Conservation (phyloP, 2,797 vertebrate genomes). For the Poecile montanus region DNA sequence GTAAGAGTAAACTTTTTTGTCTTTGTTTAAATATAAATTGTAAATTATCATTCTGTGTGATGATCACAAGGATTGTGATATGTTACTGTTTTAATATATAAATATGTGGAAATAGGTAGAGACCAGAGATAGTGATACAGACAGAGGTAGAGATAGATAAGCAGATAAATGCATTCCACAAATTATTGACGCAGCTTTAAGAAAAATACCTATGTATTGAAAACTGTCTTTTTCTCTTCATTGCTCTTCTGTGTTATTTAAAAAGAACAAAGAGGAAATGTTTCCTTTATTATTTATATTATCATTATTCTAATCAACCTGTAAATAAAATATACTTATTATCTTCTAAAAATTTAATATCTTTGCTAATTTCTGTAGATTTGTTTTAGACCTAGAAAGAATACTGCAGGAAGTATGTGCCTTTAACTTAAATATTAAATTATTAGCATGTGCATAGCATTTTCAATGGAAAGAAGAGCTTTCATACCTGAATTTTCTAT, state of each 20-base stretch:
- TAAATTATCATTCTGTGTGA: neutral
- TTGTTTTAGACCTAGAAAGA: neutral
- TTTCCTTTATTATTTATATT: neutral
- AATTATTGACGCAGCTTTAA: neutral
- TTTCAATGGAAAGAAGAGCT: neutral
- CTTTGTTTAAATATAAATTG: neutral
- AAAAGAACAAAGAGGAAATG: neutral
- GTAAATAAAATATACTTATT: neutral
- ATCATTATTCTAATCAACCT: neutral
- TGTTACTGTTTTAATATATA: neutral
- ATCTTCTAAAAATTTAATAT: neutral
- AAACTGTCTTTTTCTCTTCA: neutral
- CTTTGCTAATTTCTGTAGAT: neutral
- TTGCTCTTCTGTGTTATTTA: neutral
- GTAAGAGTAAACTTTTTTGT: neutral
- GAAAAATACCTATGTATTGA: neutral
- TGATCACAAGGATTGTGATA: neutral
- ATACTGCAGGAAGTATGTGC: neutral
- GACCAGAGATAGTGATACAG: accelerated
- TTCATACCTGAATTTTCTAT: neutral
- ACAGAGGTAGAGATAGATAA: neutral
- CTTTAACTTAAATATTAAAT: neutral
- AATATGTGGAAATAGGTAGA: neutral
- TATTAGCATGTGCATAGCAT: neutral
- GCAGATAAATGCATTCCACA: neutral